Base-by-base conservation (phyloP, 2,113 vertebrate genomes). In the Willisornis vidua region DNA sequence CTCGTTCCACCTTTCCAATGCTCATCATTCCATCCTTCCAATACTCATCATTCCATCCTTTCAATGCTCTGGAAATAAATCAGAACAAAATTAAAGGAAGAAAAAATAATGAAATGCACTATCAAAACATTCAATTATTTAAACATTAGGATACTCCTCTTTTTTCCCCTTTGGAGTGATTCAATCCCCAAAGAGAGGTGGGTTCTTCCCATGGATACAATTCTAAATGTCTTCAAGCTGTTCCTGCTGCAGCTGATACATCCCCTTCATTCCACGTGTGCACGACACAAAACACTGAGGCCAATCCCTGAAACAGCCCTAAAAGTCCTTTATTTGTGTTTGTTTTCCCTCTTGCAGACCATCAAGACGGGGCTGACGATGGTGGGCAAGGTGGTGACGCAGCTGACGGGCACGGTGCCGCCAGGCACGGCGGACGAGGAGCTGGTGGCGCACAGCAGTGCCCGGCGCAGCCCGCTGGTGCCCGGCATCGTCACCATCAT, bases 321-420 rank as follows among this genome's bases (percentile, higher is more conserved):
- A 28, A 65, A 16, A 9, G 3, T n/a, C 18, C 58, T 28, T 92
- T 62, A 20, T 46, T 72, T 59, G 29, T 91, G 45, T 46, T 19
- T 31, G 19, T 31, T 58, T 14, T n/a, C 73, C 45, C 16, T 67
- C n/a, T 26, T 85, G 23, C 63, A 99, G 99, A 99, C 99, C 0
- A 96, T 99, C 79, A 99, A 99, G 98, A 99, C 99, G 1, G 99
- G 99, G 48, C 98, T 99, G 91, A 99, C 99, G 0, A 99, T 99
- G 99, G 99, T 99, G 94, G 99, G 99, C 41, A 99, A 99, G 94
- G 99, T 99, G 19, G 99, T 99, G 67, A 99, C 99, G 0, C 99
- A 99, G 97, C 97, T 99, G 62, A 99, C 99, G 3, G 99, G 99
- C 59, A 99, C 99, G 0, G 67, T 99, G 61, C 99, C 99, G 7